A percentile compares a stretch with the other conserved stretches of the same genome.
phyloP scores from a whole-genome alignment of 2,113 vertebrate genomes.

The Archocentrus centrarchus region DNA sequence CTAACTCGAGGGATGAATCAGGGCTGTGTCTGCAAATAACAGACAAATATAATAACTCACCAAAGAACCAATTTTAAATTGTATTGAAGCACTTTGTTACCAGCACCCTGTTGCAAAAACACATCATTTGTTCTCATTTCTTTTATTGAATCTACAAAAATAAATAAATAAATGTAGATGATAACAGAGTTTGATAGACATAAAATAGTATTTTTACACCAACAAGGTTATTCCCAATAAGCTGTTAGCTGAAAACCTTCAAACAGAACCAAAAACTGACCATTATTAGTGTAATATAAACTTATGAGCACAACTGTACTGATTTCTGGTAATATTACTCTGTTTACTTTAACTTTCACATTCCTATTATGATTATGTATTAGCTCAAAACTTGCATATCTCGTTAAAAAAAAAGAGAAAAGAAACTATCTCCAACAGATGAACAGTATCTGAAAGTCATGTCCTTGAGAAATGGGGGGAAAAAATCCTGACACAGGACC shows the following conservation, averaged over 20 bases:
- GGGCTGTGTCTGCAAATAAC: background rate
- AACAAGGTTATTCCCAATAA: background rate
- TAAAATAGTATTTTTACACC: background rate
- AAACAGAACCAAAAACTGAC: background rate
- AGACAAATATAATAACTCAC: background rate
- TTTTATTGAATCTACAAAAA: background rate
- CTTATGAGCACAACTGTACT: background rate
- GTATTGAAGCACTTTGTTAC: background rate
- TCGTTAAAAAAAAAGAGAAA: background rate
- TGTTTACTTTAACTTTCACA: background rate
- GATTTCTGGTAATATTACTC: no score
- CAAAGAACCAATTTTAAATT: background rate
- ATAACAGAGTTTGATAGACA: background rate
- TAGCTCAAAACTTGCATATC: background rate
- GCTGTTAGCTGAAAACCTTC: accelerated
- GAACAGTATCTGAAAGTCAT: accelerated
- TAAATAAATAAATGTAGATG: no score
- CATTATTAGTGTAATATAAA: background rate
- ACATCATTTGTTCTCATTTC: background rate
- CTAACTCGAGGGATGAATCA: background rate
- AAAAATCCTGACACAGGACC: background rate
- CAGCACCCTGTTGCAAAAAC: background rate
- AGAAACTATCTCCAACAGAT: background rate
- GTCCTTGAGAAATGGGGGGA: background rate
- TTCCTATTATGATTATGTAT: background rate